Evolutionary conservation across 2,113 vertebrate species (phyloP).

Genomic region (Rhodinocichla rosea): DNA sequence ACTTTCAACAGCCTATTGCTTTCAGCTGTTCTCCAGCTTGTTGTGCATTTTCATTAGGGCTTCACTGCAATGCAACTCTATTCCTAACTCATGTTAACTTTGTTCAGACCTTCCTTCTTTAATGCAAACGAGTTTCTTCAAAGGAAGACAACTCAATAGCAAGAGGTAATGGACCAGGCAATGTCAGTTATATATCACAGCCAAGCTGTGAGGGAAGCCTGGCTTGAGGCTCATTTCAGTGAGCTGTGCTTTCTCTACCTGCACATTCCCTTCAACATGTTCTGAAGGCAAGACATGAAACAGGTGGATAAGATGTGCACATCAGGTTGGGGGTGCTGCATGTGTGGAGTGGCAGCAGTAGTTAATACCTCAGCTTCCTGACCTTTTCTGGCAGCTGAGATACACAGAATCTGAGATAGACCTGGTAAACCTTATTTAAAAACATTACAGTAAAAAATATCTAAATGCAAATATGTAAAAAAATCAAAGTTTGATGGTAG

Average conservation of each 20-base stretch:
- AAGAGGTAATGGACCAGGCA: not conserved
- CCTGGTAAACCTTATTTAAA: not conserved
- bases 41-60: not conserved
- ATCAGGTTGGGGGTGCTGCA: not conserved
- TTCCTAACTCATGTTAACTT: not conserved
- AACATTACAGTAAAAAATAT: not conserved
- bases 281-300: not conserved
- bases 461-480: not conserved
- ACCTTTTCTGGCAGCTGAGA: not conserved
- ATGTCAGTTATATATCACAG: not conserved
- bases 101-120: not conserved
- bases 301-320: not conserved
- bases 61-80: not conserved
- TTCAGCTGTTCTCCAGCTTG: not conserved
- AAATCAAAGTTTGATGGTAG: not conserved
- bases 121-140: not conserved
- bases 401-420: not conserved
- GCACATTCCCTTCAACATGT: not conserved
- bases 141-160: not conserved
- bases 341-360: not conserved
- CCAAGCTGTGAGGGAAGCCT: not conserved
- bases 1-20: not conserved
- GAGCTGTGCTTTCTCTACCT: not conserved
- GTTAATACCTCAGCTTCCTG: not conserved
- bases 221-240: not conserved